Percentiles rank a stretch among this genome's conserved stretches.
These are phyloP conservation scores for Acleris laterana DNA, from an alignment of 2,888 invertebrate species.

Conservation along the genomic window DNA sequence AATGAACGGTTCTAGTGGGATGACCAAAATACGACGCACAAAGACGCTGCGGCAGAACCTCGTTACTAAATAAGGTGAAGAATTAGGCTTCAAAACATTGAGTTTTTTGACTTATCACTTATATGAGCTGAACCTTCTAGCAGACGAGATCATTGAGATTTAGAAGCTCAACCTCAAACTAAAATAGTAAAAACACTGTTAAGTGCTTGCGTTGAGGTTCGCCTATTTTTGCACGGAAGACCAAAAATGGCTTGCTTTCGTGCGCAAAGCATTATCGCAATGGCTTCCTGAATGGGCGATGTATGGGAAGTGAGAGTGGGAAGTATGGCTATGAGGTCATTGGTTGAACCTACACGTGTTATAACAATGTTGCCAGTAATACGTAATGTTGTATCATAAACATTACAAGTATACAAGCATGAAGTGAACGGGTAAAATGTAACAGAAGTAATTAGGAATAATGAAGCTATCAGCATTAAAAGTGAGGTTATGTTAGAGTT, in stretches of 20 bases:
- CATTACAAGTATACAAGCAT: neutral
- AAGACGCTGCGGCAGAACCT: too few species aligned
- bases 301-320: slow-evolving; percentile 23
- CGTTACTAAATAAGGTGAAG: too few species aligned
- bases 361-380: slow-evolving; percentile 8
- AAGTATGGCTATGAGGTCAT: slow-evolving; percentile 19
- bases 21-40: too few species aligned
- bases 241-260: slow-evolving; percentile 15
- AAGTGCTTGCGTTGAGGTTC: neutral
- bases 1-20: too few species aligned
- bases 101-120: too few species aligned
- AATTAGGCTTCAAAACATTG: too few species aligned
- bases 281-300: slow-evolving; percentile 32
- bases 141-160: too few species aligned
- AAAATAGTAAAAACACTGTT: neutral
- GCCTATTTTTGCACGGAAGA: slow-evolving; percentile 7
- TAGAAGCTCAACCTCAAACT: too few species aligned
- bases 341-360: neutral
- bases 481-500: too few species aligned
- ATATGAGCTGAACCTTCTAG: too few species aligned
- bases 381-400: neutral
- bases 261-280: slow-evolving; percentile 16
- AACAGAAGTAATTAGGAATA: neutral
- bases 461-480: too few species aligned
- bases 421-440: neutral